These are phyloP conservation scores for Heliconius congener DNA, from an alignment of 1,140 invertebrate genomes.

Conservation along the genomic window DNA sequence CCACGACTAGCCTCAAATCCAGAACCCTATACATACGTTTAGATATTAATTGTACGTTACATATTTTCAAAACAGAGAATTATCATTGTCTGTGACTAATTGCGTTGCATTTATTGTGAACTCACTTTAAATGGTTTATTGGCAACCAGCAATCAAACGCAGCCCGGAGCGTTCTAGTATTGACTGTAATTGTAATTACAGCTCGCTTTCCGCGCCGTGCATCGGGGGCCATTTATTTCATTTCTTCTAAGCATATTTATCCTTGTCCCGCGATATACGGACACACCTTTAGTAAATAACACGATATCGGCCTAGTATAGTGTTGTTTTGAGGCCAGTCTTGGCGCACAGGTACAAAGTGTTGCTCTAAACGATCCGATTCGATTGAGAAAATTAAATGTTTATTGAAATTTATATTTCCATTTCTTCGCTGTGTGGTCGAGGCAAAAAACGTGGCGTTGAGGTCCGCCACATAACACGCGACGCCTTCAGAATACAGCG, in stretches of 20 bases:
- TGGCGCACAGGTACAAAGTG: too few relatives aligned
- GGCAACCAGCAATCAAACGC: conserved; percentile 46
- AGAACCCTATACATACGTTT: not conserved
- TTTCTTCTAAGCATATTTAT: conserved; percentile 50
- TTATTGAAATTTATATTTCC: too few relatives aligned
- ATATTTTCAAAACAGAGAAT: conserved; percentile 18
- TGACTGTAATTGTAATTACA: conserved; percentile 48
- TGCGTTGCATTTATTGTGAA: conserved; percentile 35
- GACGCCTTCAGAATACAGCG: too few relatives aligned
- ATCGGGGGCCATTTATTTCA: conserved; percentile 47
- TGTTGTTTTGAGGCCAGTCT: conserved; percentile 37
- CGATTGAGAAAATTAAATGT: too few relatives aligned
- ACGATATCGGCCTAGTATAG: conserved; percentile 51
- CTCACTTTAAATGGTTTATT: conserved; percentile 39
- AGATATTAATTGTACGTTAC: not conserved
- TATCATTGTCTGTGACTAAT: conserved; percentile 35
- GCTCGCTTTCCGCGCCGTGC: conserved; percentile 42
- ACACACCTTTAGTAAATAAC: conserved; percentile 49
- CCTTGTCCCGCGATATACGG: conserved; percentile 55
- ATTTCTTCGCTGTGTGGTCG: too few relatives aligned
- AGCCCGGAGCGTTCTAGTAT: conserved; percentile 45
- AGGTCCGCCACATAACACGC: too few relatives aligned
- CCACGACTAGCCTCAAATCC: too few relatives aligned
- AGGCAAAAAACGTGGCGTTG: too few relatives aligned
- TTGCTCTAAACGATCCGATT: too few relatives aligned